Percentiles rank a stretch among this genome's conserved stretches.
phyloP scores from a whole-genome alignment of 1,140 invertebrate genomes.

The Frieseomelitta varia region DNA sequence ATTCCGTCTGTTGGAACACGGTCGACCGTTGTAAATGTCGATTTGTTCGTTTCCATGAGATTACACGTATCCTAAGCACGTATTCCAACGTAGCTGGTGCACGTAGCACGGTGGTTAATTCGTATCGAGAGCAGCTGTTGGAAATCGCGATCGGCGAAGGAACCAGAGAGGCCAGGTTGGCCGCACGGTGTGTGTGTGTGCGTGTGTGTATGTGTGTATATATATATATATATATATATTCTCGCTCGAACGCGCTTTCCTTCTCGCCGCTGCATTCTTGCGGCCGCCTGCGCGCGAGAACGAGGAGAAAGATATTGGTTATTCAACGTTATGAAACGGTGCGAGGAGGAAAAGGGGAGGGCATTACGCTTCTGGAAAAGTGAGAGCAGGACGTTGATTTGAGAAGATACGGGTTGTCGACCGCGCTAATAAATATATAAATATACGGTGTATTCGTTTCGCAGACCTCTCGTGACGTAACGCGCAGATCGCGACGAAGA shows the following conservation, averaged over 20 bases:
- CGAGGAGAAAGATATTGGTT: constrained; percentile 44
- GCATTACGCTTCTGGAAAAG: constrained; percentile 16
- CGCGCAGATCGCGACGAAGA: constrained; percentile 41
- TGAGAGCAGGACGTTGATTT: constrained; percentile 43
- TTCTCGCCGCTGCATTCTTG: constrained; percentile 38
- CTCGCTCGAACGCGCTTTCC: constrained; percentile 29
- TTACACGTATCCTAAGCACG: background rate
- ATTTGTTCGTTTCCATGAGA: constrained; percentile 18
- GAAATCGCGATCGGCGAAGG: background rate
- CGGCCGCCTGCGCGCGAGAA: constrained; percentile 11
- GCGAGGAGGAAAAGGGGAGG: constrained; percentile 5
- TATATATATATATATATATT: too few relatives aligned
- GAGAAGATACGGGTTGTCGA: constrained; percentile 55
- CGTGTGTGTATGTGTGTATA: background rate
- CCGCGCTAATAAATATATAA: constrained; percentile 51
- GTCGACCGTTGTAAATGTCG: background rate
- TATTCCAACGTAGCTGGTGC: background rate
- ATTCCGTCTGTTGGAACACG: too few relatives aligned
- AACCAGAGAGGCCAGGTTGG: background rate
- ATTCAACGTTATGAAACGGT: constrained; percentile 46
- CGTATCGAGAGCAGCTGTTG: constrained; percentile 4
- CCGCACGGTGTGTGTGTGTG: too few relatives aligned
- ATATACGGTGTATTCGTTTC: constrained; percentile 1
- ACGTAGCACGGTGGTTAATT: background rate
- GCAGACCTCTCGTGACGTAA: constrained; percentile 40